A percentile compares a stretch with the other conserved stretches of the same genome.
These are phyloP conservation scores for Ctenodactylus gundi DNA, from an alignment of 2,113 vertebrate species.

Conservation along the genomic window DNA sequence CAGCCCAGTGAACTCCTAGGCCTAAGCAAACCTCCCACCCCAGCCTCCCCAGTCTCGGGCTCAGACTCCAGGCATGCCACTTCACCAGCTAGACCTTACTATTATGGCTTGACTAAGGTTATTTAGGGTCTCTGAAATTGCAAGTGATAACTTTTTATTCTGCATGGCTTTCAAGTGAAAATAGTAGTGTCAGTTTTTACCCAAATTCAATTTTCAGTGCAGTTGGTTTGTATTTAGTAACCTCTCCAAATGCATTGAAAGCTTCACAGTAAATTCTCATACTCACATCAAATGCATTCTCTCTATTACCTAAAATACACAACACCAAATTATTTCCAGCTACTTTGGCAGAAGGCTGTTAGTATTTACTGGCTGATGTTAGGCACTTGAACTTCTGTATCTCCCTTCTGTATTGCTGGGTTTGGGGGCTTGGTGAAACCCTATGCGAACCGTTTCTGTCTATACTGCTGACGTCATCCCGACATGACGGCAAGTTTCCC, in stretches of 20 bases:
- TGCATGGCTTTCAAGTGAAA: slow-evolving; percentile 26
- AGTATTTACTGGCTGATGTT: neutral
- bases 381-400: neutral
- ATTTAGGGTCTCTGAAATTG: neutral
- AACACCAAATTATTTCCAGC: slow-evolving; percentile 9
- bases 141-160: neutral
- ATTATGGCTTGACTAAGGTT: neutral
- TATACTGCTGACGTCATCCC: neutral
- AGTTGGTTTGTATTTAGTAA: neutral
- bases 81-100: too few species aligned
- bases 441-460: neutral
- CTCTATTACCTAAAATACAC: slow-evolving; percentile 15
- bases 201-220: neutral
- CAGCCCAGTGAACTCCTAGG: neutral
- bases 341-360: neutral
- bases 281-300: neutral
- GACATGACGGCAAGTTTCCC: neutral
- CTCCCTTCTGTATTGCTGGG: neutral
- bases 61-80: too few species aligned
- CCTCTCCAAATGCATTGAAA: neutral
- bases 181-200: neutral
- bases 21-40: neutral
- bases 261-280: neutral
- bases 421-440: neutral
- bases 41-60: too few species aligned